A percentile compares a stretch with the other conserved stretches of the same genome.
Conservation (phyloP, 1,140 invertebrate genomes). For the Anagrus nilaparvatae region DNA sequence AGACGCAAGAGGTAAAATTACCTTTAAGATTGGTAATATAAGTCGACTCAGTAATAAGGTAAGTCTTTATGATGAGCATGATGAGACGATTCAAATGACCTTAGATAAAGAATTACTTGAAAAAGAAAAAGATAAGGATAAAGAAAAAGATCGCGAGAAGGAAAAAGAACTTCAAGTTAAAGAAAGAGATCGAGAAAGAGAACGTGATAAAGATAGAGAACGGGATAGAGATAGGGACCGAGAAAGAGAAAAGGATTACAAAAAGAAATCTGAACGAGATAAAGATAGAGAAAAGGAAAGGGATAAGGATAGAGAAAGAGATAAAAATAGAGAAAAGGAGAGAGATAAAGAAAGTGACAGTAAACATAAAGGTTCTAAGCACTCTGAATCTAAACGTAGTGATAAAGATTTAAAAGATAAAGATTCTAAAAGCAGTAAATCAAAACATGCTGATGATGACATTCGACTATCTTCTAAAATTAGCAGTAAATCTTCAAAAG, state of each 20-base stretch:
- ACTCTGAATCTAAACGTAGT: too few relatives aligned
- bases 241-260: constrained; percentile 6
- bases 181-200: constrained; percentile 11
- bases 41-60: constrained; percentile 35
- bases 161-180: constrained; percentile 10
- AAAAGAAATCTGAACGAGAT: background rate
- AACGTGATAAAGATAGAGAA: constrained; percentile 13
- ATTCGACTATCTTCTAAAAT: too few relatives aligned
- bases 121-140: constrained; percentile 7
- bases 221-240: background rate
- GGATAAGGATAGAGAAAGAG: background rate
- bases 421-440: constrained; percentile 15
- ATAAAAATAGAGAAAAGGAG: constrained; percentile 3
- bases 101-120: constrained; percentile 2
- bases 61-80: constrained; percentile 31
- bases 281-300: constrained; percentile 11
- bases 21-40: constrained; percentile 35
- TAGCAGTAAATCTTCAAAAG: constrained; percentile 9
- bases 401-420: too few relatives aligned
- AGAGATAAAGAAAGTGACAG: constrained; percentile 12
- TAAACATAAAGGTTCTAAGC: too few relatives aligned
- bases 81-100: constrained; percentile 17
- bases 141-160: constrained; percentile 13
- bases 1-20: constrained; percentile 37
- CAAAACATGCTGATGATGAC: too few relatives aligned